Conservation (phyloP, 2,888 invertebrate species). For the Athalia cordata region DNA sequence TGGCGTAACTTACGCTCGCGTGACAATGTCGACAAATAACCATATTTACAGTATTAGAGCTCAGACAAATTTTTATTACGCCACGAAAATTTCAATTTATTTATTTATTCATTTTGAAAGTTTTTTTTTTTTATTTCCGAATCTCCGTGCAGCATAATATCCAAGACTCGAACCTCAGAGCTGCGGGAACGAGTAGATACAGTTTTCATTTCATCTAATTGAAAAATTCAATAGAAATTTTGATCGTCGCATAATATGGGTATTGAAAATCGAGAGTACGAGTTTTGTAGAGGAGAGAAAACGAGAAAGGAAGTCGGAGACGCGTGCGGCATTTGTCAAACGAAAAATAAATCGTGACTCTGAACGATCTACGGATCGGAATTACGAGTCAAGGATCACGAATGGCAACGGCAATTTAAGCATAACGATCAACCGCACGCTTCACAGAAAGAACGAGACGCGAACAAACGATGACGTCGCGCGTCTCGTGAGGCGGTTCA, state of each 20-base stretch:
- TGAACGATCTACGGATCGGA: background rate
- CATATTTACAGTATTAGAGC: slow-evolving; percentile 49
- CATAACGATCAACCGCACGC: background rate
- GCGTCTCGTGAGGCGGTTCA: background rate
- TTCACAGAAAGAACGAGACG: background rate
- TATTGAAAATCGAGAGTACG: background rate
- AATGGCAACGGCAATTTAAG: slow-evolving; percentile 9
- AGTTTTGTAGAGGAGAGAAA: background rate
- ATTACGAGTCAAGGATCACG: slow-evolving; percentile 23
- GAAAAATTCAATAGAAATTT: no score
- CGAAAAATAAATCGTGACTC: background rate
- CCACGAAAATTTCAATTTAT: background rate
- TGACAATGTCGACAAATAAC: slow-evolving; percentile 50
- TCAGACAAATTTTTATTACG: slow-evolving; percentile 39
- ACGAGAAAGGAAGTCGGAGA: background rate
- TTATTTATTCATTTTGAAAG: no score
- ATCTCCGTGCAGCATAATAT: background rate
- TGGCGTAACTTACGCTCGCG: slow-evolving; percentile 47
- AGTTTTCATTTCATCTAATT: no score
- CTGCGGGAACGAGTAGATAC: no score
- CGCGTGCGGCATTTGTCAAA: slow-evolving; percentile 33
- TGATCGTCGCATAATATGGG: no score
- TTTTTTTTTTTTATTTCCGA: background rate
- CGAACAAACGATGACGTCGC: background rate
- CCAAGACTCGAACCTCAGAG: no score